These are phyloP conservation scores for Steinernema hermaphroditum DNA, from an alignment of 2,888 invertebrate genomes.

Conservation along the genomic window DNA sequence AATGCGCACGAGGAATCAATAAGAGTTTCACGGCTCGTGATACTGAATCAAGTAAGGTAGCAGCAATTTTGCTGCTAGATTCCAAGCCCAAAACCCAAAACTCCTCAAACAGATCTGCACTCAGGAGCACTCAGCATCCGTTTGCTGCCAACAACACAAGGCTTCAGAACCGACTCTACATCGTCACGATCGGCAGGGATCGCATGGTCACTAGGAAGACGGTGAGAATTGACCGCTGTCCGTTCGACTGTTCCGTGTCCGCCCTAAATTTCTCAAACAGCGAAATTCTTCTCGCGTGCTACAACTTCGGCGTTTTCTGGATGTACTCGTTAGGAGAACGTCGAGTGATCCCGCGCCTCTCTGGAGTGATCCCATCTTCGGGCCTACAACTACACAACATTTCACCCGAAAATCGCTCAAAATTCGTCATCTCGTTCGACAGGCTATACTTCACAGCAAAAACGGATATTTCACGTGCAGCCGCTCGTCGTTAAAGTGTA, in stretches of 20 bases:
- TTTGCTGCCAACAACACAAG: conserved; percentile 44
- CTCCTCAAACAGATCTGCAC: conserved; percentile 45
- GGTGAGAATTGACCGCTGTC: conserved; percentile 40
- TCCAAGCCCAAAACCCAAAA: too few species aligned
- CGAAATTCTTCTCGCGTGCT: conserved; percentile 60
- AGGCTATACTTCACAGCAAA: too few species aligned
- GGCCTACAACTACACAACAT: too few species aligned
- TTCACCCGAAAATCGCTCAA: too few species aligned
- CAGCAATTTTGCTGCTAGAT: too few species aligned
- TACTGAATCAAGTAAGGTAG: too few species aligned
- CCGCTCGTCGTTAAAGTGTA: too few species aligned
- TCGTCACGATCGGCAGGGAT: conserved; percentile 34
- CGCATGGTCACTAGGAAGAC: conserved; percentile 19
- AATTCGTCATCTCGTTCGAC: too few species aligned
- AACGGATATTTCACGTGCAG: too few species aligned
- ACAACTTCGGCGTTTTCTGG: conserved; percentile 59
- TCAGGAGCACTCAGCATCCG: conserved; percentile 50
- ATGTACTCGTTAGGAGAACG: conserved; percentile 42
- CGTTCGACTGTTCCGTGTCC: conserved; percentile 58
- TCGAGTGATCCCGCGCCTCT: conserved; percentile 63
- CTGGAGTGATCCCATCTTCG: too few species aligned
- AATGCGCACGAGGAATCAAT: too few species aligned
- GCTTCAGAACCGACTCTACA: conserved; percentile 60
- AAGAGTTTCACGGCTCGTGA: too few species aligned
- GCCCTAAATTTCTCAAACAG: conserved; percentile 47